These are phyloP conservation scores for Cyprinodon diabolis DNA, from an alignment of 2,797 vertebrate genomes.

Conservation along the genomic window DNA sequence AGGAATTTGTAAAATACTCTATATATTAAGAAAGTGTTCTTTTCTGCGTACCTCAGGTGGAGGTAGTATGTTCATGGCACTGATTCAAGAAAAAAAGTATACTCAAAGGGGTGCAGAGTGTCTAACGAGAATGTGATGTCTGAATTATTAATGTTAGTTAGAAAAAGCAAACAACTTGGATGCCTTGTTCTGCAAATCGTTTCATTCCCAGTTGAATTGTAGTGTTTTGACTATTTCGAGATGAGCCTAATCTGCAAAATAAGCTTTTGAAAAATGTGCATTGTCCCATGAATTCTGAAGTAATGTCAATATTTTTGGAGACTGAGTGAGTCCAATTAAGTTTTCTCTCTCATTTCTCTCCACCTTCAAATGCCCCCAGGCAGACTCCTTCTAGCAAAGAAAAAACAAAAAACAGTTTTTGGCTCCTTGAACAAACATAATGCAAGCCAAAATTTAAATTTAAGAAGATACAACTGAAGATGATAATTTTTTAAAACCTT, in stretches of 20 bases:
- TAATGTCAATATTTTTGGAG: neutral
- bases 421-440: slow-evolving; percentile 32
- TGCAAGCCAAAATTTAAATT: slow-evolving; percentile 45
- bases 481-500: slow-evolving; percentile 62
- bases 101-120: neutral
- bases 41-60: slow-evolving; percentile 12
- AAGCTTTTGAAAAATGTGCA: neutral
- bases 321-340: neutral
- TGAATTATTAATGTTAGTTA: slow-evolving; percentile 53
- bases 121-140: slow-evolving; percentile 10
- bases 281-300: slow-evolving; percentile 4
- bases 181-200: slow-evolving; percentile 33
- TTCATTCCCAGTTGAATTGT: slow-evolving; percentile 19
- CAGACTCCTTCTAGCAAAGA: slow-evolving; percentile 8
- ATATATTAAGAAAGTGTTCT: neutral
- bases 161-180: slow-evolving; percentile 47
- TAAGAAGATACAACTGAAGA: slow-evolving; percentile 53
- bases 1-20: neutral
- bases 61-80: slow-evolving; percentile 10
- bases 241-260: slow-evolving; percentile 13
- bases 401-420: slow-evolving; percentile 23
- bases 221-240: slow-evolving; percentile 1
- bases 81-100: neutral
- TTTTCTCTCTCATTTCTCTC: neutral
- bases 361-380: slow-evolving; percentile 43